These are phyloP conservation scores for Drosophila stalkeri DNA, from an alignment of 2,888 invertebrate species.

Conservation along the genomic window DNA sequence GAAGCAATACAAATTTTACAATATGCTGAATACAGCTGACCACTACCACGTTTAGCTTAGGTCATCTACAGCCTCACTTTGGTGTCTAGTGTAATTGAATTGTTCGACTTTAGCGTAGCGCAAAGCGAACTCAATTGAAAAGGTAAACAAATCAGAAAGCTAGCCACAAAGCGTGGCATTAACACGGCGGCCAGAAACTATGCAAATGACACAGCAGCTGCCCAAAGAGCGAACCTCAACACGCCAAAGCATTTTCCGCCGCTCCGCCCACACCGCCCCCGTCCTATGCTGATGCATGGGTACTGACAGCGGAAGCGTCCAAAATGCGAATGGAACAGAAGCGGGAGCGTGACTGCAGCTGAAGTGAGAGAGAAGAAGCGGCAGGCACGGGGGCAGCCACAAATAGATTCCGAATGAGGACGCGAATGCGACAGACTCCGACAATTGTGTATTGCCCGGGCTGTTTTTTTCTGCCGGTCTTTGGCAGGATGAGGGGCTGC, in stretches of 20 bases:
- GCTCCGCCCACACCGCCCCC: constrained; percentile 80
- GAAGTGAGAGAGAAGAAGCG: background rate
- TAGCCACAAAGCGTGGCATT: constrained; percentile 62
- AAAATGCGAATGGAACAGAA: constrained; percentile 56
- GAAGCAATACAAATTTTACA: background rate
- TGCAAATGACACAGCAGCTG: constrained; percentile 41
- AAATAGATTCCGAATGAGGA: constrained; percentile 83
- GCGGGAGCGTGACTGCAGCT: background rate
- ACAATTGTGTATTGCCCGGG: constrained; percentile 65
- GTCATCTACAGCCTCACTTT: background rate
- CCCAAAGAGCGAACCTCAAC: constrained; percentile 39
- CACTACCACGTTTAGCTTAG: too few relatives aligned
- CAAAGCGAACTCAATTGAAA: constrained; percentile 63
- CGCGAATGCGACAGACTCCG: constrained; percentile 52
- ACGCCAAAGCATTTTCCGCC: constrained; percentile 59
- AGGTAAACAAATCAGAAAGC: constrained; percentile 71
- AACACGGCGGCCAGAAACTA: constrained; percentile 48
- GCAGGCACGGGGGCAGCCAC: constrained; percentile 81
- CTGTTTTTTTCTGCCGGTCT: constrained; percentile 17
- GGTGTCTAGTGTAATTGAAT: constrained; percentile 62
- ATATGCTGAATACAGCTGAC: background rate
- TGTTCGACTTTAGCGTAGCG: constrained; percentile 20
- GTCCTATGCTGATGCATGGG: constrained; percentile 3
- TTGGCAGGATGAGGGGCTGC: constrained; percentile 3
- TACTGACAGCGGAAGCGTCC: constrained; percentile 87